A percentile compares a stretch with the other conserved stretches of the same genome.
Evolutionary conservation across 1,140 invertebrate species (phyloP).

Genomic region (Ostrea denselamellosa): DNA sequence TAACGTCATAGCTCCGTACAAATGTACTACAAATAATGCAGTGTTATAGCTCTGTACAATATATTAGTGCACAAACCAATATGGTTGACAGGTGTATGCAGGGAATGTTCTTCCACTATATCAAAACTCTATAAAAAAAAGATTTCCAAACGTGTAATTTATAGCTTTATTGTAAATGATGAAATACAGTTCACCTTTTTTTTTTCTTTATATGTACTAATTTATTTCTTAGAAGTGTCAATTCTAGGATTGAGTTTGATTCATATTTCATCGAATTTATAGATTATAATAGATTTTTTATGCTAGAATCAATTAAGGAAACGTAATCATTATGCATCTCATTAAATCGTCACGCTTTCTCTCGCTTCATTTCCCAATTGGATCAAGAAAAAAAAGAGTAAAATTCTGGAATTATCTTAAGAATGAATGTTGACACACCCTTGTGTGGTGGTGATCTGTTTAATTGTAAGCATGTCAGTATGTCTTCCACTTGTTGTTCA

Average conservation of each 20-base stretch:
- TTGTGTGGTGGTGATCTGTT: not conserved
- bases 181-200: not conserved
- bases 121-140: too few relatives aligned
- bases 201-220: not conserved
- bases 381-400: not conserved
- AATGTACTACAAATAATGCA: too few relatives aligned
- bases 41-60: too few relatives aligned
- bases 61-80: too few relatives aligned
- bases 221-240: not conserved
- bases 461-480: not conserved
- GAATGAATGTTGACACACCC: not conserved
- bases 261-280: not conserved
- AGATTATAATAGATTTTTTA: slow-evolving; percentile 20
- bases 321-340: not conserved
- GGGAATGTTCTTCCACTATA: not conserved
- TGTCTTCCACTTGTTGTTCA: not conserved
- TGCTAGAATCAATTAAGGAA: slow-evolving; percentile 22
- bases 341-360: not conserved
- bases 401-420: not conserved
- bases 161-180: not conserved
- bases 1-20: too few relatives aligned
- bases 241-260: not conserved
- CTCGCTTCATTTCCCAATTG: not conserved
- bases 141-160: not conserved
- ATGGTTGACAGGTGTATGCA: not conserved